Evolutionary conservation across 1,140 invertebrate species (phyloP).

Genomic region (Caenorhabditis latens): DNA sequence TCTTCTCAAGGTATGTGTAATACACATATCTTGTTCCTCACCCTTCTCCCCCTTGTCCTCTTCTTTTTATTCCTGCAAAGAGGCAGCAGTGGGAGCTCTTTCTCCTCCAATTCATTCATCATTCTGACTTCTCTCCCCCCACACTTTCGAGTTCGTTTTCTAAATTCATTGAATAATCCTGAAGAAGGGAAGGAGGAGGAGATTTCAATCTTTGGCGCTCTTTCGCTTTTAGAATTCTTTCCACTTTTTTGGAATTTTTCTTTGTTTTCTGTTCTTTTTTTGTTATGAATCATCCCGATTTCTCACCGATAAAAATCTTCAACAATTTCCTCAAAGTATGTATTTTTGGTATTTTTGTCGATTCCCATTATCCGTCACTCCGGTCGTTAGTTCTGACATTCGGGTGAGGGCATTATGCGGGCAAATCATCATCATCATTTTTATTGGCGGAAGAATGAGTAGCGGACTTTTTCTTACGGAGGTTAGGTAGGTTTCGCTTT

Average conservation of each 20-base stretch:
- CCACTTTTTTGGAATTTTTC: neutral
- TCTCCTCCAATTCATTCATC: conserved; percentile 2
- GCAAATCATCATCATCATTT: too few relatives aligned
- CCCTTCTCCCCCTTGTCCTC: neutral
- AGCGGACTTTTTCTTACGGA: too few relatives aligned
- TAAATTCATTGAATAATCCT: conserved; percentile 18
- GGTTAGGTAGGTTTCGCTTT: too few relatives aligned
- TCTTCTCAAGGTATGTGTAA: neutral
- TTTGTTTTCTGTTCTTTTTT: too few relatives aligned
- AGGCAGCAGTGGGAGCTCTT: neutral
- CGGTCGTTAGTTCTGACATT: conserved; percentile 1
- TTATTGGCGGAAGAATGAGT: too few relatives aligned
- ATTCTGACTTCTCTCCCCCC: neutral
- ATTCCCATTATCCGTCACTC: conserved; percentile 2
- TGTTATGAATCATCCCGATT: too few relatives aligned
- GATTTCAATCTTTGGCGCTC: neutral
- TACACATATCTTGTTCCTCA: neutral
- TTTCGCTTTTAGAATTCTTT: neutral
- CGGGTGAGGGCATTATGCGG: too few relatives aligned
- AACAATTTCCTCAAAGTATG: neutral
- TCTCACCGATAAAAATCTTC: neutral
- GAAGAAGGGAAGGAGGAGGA: neutral
- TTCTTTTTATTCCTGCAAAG: neutral
- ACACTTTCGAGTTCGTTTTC: neutral
- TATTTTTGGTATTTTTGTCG: neutral